Evolutionary conservation across 2,797 vertebrate species (phyloP).

Genomic region (Anabas testudineus): DNA sequence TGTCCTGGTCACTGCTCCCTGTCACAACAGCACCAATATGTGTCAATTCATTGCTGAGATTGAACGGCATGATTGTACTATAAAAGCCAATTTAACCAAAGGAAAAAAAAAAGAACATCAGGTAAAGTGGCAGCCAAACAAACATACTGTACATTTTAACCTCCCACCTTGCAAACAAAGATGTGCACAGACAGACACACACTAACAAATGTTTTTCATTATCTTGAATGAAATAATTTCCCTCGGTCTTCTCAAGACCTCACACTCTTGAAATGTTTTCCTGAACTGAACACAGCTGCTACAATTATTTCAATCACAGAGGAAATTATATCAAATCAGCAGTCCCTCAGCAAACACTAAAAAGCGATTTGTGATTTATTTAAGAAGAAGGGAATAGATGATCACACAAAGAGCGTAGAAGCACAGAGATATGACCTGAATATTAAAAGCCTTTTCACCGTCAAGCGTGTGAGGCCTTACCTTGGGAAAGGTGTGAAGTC

Average conservation of each 20-base stretch:
- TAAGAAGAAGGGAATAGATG: constrained; percentile 42
- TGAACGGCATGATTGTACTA: constrained; percentile 6
- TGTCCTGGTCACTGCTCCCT: constrained; percentile 20
- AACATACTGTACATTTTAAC: constrained; percentile 16
- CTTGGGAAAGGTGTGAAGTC: constrained; percentile 25
- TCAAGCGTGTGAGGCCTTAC: constrained; percentile 27
- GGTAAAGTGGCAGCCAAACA: constrained; percentile 1
- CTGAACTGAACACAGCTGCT: constrained; percentile 50
- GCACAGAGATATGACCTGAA: constrained; percentile 54
- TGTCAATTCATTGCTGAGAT: constrained; percentile 42
- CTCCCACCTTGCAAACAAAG: background rate
- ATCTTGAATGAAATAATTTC: constrained; percentile 21
- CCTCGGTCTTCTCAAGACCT: background rate
- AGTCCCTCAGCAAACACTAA: constrained; percentile 38
- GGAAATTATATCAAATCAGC: constrained; percentile 64
- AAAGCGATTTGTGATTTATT: constrained; percentile 53
- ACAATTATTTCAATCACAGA: constrained; percentile 66
- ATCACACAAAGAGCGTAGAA: constrained; percentile 32
- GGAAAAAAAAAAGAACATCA: constrained; percentile 16
- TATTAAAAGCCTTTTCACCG: constrained; percentile 45
- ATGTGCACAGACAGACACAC: background rate
- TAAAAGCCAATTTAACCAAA: constrained; percentile 12
- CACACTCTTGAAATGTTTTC: constrained; percentile 29
- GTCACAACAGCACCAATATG: constrained; percentile 23
- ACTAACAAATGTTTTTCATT: constrained; percentile 4